A percentile compares a stretch with the other conserved stretches of the same genome.
phyloP scores from a whole-genome alignment of 1,140 invertebrate species.

The Catajapyx aquilonaris region DNA sequence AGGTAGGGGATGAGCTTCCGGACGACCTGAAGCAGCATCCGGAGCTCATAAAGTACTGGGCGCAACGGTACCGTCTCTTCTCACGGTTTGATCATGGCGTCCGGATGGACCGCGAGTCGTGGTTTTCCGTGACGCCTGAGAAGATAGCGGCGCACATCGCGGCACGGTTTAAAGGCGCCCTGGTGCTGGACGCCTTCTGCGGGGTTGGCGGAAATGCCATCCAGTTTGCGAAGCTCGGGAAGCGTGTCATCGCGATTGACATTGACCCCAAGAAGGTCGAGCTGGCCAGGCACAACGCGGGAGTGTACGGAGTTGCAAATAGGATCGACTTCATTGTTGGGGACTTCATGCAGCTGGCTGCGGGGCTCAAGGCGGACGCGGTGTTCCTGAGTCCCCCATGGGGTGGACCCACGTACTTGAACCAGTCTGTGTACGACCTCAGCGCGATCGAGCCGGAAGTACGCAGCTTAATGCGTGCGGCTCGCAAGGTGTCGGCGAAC shows the following conservation, averaged over 20 bases:
- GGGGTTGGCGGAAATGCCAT: slow-evolving; percentile 95
- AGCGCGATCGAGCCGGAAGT: no score
- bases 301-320: slow-evolving; percentile 69
- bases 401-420: slow-evolving; percentile 66
- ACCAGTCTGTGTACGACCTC: not conserved
- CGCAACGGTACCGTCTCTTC: slow-evolving; percentile 68
- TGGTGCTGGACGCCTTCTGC: slow-evolving; percentile 90
- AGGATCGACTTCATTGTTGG: slow-evolving; percentile 85
- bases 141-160: slow-evolving; percentile 80
- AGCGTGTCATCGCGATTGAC: slow-evolving; percentile 77
- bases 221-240: slow-evolving; percentile 80
- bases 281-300: slow-evolving; percentile 69
- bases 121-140: slow-evolving; percentile 98
- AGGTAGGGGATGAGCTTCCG: no score
- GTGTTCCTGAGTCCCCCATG: slow-evolving; percentile 92
- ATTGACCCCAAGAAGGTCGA: slow-evolving; percentile 76
- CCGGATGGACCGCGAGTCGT: slow-evolving; percentile 71
- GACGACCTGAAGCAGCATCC: no score
- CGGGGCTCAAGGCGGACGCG: slow-evolving; percentile 35
- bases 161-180: slow-evolving; percentile 43
- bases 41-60: slow-evolving; percentile 88
- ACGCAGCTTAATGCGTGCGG: not conserved
- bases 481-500: not conserved
- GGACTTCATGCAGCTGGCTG: slow-evolving; percentile 60
- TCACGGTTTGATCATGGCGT: slow-evolving; percentile 77